These are phyloP conservation scores for Gorsachius magnificus DNA, from an alignment of 2,797 vertebrate species.

Conservation along the genomic window DNA sequence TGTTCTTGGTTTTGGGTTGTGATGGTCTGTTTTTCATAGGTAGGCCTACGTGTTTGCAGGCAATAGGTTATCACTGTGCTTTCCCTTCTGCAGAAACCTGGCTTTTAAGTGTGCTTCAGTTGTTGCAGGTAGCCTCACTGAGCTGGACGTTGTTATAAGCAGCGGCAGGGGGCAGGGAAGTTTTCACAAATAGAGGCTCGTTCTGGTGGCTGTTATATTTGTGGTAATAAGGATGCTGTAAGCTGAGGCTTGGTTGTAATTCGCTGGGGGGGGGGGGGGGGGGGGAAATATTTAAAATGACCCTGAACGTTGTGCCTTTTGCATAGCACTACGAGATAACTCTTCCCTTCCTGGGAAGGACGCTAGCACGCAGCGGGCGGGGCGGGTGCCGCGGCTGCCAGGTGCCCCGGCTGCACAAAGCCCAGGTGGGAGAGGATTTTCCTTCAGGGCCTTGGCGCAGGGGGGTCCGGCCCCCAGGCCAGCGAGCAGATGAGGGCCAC, in stretches of 20 bases:
- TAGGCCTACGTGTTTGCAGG: background rate
- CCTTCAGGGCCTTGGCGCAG: background rate
- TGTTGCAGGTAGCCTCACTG: background rate
- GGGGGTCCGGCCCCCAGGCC: background rate
- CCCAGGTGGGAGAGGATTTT: background rate
- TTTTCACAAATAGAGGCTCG: background rate
- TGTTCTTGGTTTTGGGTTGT: background rate
- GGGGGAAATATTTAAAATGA: no score
- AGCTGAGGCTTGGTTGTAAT: no score
- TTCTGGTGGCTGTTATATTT: background rate
- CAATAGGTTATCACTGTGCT: background rate
- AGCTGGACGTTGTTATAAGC: background rate
- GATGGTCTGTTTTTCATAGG: background rate
- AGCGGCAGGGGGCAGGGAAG: background rate
- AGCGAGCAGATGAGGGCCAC: no score
- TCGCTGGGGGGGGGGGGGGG: no score
- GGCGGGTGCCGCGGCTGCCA: background rate
- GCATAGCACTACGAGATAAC: rapidly evolving
- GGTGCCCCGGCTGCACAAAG: background rate
- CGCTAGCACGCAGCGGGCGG: background rate
- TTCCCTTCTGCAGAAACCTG: background rate
- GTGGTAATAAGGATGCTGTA: background rate
- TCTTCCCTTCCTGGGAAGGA: background rate
- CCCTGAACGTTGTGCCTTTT: rapidly evolving
- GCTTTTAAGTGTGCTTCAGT: no score